phyloP scores from a whole-genome alignment of 2,797 vertebrate species.

The Lacerta agilis region DNA sequence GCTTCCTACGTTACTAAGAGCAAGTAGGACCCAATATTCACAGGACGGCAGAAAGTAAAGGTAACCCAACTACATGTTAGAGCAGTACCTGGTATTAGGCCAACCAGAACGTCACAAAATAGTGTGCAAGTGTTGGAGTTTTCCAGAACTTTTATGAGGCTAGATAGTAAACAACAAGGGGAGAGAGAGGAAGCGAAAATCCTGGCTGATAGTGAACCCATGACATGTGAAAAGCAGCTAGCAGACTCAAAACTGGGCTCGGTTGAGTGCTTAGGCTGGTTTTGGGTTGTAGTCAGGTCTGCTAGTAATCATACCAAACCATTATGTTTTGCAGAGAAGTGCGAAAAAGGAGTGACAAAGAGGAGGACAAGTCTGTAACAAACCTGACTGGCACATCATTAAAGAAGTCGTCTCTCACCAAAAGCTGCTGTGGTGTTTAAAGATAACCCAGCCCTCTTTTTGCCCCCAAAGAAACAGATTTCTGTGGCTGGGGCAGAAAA shows the following conservation, averaged over 20 bases:
- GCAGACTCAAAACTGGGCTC: too few relatives aligned
- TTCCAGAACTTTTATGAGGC: too few relatives aligned
- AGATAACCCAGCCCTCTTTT: slow-evolving; percentile 32
- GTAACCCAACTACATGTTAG: too few relatives aligned
- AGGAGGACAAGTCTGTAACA: slow-evolving; percentile 82
- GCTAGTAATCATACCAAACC: background rate
- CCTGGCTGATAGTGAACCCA: too few relatives aligned
- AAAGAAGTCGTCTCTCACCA: slow-evolving; percentile 81
- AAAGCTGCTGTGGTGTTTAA: slow-evolving; percentile 87
- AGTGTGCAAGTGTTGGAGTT: too few relatives aligned
- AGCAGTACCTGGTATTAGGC: too few relatives aligned
- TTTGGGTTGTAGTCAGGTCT: too few relatives aligned
- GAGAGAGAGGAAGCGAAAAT: too few relatives aligned
- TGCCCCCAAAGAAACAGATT: background rate
- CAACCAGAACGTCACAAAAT: too few relatives aligned
- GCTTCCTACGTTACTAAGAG: background rate
- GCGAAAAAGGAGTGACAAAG: slow-evolving; percentile 80
- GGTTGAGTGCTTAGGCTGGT: too few relatives aligned
- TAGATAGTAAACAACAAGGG: too few relatives aligned
- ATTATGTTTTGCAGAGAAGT: slow-evolving; percentile 82
- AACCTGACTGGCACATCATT: slow-evolving; percentile 77
- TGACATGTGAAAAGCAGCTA: too few relatives aligned
- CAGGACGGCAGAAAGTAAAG: background rate
- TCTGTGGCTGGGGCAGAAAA: background rate
- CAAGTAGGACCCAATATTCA: background rate